phyloP scores from a whole-genome alignment of 1,140 invertebrate species.

The Chironomus tepperi region DNA sequence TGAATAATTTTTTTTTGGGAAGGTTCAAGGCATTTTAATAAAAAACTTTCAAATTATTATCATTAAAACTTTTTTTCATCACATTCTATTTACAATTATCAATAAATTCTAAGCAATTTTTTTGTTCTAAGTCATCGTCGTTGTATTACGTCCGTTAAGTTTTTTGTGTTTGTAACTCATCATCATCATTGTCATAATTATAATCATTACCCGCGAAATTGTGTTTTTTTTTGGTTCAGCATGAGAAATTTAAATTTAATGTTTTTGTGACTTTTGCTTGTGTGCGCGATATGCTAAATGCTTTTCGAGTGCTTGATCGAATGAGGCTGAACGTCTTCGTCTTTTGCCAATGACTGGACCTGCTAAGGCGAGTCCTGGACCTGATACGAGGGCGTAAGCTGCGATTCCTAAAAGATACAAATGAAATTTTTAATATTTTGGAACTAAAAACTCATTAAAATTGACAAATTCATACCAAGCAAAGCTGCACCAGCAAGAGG shows the following conservation, averaged over 20 bases:
- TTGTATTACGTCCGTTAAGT: not conserved
- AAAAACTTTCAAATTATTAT: not conserved
- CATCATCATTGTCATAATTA: not conserved
- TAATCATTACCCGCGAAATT: not conserved
- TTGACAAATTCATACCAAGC: not conserved
- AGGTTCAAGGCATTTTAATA: slow-evolving; percentile 20
- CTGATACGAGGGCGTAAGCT: not conserved
- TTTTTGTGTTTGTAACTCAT: not conserved
- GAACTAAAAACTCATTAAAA: no score
- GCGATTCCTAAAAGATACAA: not conserved
- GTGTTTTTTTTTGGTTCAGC: not conserved
- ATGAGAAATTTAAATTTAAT: not conserved
- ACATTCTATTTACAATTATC: slow-evolving; percentile 16
- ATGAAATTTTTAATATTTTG: no score
- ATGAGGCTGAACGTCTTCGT: not conserved
- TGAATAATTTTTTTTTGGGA: no score
- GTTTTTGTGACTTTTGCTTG: not conserved
- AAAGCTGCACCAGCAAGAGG: not conserved
- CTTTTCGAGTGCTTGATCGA: not conserved
- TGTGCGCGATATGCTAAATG: slow-evolving; percentile 14
- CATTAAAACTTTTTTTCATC: not conserved
- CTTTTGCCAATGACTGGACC: not conserved
- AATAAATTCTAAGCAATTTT: not conserved
- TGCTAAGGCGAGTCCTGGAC: not conserved
- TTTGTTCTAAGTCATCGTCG: not conserved